Evolutionary conservation across 2,888 invertebrate genomes (phyloP).

Genomic region (Drosophila putrida): DNA sequence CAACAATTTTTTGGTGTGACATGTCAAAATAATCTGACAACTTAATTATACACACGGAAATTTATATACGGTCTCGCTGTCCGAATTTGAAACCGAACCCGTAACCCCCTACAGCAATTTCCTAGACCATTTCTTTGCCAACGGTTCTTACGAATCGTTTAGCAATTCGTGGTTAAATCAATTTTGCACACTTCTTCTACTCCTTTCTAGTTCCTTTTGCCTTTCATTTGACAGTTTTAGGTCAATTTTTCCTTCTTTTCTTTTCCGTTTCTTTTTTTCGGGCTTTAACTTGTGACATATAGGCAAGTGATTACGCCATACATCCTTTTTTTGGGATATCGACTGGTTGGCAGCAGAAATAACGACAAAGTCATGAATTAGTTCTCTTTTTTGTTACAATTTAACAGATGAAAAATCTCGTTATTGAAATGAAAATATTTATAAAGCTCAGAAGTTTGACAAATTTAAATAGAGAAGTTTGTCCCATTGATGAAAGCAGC

Average conservation of each 20-base stretch:
- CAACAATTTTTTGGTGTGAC: slow-evolving; percentile 61
- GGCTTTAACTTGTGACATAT: slow-evolving; percentile 35
- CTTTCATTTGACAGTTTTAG: slow-evolving; percentile 67
- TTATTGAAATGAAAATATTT: background rate
- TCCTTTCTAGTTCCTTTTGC: slow-evolving; percentile 25
- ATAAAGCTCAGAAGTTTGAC: too few species aligned
- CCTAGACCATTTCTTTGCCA: slow-evolving; percentile 56
- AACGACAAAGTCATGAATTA: slow-evolving; percentile 45
- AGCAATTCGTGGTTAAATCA: slow-evolving; percentile 78
- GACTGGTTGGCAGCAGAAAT: slow-evolving; percentile 30
- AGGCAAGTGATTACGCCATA: slow-evolving; percentile 48
- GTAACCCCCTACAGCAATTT: slow-evolving; percentile 41
- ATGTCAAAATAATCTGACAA: slow-evolving; percentile 85
- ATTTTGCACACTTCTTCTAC: slow-evolving; percentile 63
- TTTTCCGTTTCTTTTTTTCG: slow-evolving; percentile 22
- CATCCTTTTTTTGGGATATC: slow-evolving; percentile 41
- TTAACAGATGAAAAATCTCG: background rate
- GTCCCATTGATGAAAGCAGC: too few species aligned
- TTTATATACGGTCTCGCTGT: slow-evolving; percentile 49
- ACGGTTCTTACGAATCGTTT: slow-evolving; percentile 63
- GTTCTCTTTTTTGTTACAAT: too few species aligned
- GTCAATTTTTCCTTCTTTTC: slow-evolving; percentile 44
- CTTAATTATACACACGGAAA: slow-evolving; percentile 83
- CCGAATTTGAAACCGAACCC: slow-evolving; percentile 23
- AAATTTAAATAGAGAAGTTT: too few species aligned